These are phyloP conservation scores for Toxotes jaculatrix DNA, from an alignment of 2,113 vertebrate genomes.

Conservation along the genomic window DNA sequence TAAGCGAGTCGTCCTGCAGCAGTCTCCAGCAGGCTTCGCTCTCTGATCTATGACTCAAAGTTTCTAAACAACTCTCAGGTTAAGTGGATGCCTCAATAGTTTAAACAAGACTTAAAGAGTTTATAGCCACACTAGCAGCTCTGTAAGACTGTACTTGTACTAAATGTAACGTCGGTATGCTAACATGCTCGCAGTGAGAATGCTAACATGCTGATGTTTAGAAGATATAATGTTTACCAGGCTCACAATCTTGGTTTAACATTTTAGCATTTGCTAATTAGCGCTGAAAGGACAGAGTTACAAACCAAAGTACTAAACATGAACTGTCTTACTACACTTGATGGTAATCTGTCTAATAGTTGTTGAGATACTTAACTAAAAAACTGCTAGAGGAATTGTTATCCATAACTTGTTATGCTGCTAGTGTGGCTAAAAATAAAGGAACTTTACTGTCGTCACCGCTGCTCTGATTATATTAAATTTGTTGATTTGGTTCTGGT, in stretches of 20 bases:
- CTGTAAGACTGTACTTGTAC: neutral
- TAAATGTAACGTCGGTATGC: neutral
- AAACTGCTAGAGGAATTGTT: neutral
- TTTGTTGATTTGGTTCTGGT: neutral
- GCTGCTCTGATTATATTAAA: neutral
- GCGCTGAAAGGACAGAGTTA: neutral
- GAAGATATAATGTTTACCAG: neutral
- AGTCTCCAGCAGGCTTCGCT: slow-evolving; percentile 64
- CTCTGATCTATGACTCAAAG: slow-evolving; percentile 11
- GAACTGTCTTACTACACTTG: too few relatives aligned
- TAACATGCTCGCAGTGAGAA: neutral
- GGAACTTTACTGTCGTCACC: neutral
- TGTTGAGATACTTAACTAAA: too few relatives aligned
- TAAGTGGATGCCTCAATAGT: neutral
- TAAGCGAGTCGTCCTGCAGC: slow-evolving; percentile 1
- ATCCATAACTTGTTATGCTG: too few relatives aligned
- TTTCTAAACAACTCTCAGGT: neutral
- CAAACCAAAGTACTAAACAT: neutral
- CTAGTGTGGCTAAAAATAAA: neutral
- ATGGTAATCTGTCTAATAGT: too few relatives aligned
- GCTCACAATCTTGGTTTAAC: neutral
- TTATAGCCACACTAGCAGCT: neutral
- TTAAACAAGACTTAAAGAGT: neutral
- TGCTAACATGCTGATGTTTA: neutral
- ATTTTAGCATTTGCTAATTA: neutral